Conservation (phyloP, 1,140 invertebrate species). For the Drusus annulatus region DNA sequence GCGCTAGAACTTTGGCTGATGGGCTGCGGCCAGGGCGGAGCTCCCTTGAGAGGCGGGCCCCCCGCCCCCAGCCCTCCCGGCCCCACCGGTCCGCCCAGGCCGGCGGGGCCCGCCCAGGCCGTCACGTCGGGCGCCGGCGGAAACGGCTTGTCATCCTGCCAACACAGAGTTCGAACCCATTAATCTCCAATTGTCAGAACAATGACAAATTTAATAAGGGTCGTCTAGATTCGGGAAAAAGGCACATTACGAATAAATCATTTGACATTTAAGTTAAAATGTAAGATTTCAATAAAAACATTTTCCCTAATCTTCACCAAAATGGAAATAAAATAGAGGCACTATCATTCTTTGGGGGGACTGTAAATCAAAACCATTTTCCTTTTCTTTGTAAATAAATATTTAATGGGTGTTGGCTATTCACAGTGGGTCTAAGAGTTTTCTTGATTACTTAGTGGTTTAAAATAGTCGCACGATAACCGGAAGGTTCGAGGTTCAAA, state of each 20-base stretch:
- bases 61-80: constrained; percentile 33
- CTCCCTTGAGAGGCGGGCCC: constrained; percentile 59
- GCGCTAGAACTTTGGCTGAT: constrained; percentile 69
- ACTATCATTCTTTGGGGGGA: too few species aligned
- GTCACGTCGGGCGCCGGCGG: constrained; percentile 69
- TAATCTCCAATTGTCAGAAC: constrained; percentile 16
- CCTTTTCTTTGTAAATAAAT: too few species aligned
- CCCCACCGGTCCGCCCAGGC: constrained; percentile 49
- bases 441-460: too few species aligned
- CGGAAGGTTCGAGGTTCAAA: too few species aligned
- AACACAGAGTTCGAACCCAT: constrained; percentile 1
- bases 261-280: too few species aligned
- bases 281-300: too few species aligned
- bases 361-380: too few species aligned
- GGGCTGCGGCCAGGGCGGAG: constrained; percentile 66
- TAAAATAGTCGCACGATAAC: too few species aligned
- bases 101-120: constrained; percentile 59
- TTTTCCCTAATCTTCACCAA: too few species aligned
- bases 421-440: too few species aligned
- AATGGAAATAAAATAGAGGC: too few species aligned
- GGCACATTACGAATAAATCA: neutral
- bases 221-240: neutral
- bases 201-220: constrained; percentile 20
- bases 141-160: constrained; percentile 65
- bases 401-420: too few species aligned